Evolutionary conservation across 2,888 invertebrate genomes (phyloP), one percentile per base, ranked within the genome.

Genomic region (Cactoblastis cactorum): DNA sequence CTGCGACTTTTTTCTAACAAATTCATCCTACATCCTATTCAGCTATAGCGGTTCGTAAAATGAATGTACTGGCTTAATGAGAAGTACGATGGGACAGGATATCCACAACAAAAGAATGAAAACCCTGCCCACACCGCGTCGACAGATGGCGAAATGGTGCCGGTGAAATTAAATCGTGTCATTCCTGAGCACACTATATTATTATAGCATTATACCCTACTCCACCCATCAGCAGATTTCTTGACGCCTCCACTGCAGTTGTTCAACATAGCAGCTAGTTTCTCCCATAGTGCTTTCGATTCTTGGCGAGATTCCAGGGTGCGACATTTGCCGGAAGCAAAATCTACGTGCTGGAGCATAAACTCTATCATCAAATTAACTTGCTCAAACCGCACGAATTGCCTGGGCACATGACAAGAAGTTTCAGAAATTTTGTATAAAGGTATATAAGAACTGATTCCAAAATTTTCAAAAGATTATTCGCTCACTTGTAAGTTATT

Each of bases 381-480:
- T 57, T 84, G 84, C 22, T 83, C 83, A 33, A n/a, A n/a, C n/a
- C n/a, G n/a, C n/a, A n/a, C n/a, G n/a, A 84, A 77, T 22, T 75
- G 71, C 1, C 71, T 70, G 5, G 65, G 57, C 11, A 19, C 6
- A n/a, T 8, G 3, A 14, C 5, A 4, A 5, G 8, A 3, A 14
- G 5, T 35, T 35, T 35, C 34, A 14, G 34, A 3, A 12, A 35
- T 35, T 35, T 35, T 35, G n/a, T n/a, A n/a, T n/a, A n/a, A n/a
- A n/a, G n/a, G n/a, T n/a, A n/a, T n/a, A n/a, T n/a, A n/a, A n/a
- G n/a, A n/a, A n/a, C n/a, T n/a, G n/a, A n/a, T n/a, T n/a, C n/a
- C n/a, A n/a, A n/a, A n/a, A n/a, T n/a, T n/a, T n/a, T n/a, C n/a
- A n/a, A n/a, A n/a, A n/a, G n/a, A n/a, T n/a, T n/a, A n/a, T n/a